These are phyloP conservation scores for Trichomycterus rosablanca DNA, from an alignment of 2,113 vertebrate genomes.

Conservation along the genomic window DNA sequence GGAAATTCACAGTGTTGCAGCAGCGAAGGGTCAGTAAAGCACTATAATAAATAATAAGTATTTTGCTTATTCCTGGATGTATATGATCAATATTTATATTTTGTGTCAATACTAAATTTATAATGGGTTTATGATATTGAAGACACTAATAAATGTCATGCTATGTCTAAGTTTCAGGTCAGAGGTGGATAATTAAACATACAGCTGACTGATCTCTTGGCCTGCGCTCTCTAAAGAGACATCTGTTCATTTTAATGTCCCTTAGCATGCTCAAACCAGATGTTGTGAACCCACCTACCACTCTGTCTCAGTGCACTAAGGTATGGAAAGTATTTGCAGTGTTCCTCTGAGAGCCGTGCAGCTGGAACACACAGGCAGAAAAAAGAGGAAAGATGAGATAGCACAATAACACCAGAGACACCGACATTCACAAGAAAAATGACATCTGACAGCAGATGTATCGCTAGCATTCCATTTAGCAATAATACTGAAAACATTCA, in stretches of 20 bases:
- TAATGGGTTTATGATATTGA: not conserved
- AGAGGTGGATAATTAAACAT: slow-evolving; percentile 15
- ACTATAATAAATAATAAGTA: too few relatives aligned
- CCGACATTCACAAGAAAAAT: slow-evolving; percentile 25
- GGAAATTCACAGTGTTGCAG: too few relatives aligned
- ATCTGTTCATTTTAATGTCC: slow-evolving; percentile 29
- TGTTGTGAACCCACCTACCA: slow-evolving; percentile 42
- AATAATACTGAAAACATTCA: too few relatives aligned
- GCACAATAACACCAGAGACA: slow-evolving; percentile 27
- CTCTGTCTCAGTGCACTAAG: slow-evolving; percentile 38
- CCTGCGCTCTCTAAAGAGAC: slow-evolving; percentile 26
- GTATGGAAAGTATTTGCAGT: slow-evolving; percentile 55
- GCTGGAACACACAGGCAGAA: slow-evolving; percentile 46
- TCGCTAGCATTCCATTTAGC: slow-evolving; percentile 16
- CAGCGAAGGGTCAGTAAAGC: too few relatives aligned
- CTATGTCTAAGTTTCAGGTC: not conserved
- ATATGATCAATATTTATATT: too few relatives aligned
- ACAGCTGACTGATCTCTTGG: slow-evolving; percentile 17
- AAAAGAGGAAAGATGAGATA: not conserved
- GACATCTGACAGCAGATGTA: slow-evolving; percentile 24
- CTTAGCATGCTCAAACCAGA: slow-evolving; percentile 48
- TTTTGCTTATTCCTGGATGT: too few relatives aligned
- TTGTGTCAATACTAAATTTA: too few relatives aligned
- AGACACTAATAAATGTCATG: not conserved
- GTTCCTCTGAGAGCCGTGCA: slow-evolving; percentile 44